phyloP scores from a whole-genome alignment of 2,797 vertebrate genomes.

The Zenarchopterus dispar region DNA sequence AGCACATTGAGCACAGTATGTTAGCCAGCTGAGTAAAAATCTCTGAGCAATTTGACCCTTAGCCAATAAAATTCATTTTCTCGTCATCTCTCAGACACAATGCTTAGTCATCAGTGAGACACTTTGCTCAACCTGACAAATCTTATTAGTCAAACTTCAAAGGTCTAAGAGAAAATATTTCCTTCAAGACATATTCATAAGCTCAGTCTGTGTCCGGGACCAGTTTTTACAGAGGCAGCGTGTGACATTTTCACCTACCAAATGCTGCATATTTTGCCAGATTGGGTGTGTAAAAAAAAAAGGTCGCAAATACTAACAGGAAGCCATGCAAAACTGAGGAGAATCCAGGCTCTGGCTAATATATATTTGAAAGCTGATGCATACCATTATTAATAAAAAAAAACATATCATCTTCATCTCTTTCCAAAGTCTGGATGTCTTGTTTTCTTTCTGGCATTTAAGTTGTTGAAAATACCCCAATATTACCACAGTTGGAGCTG shows the following conservation, averaged over 20 bases:
- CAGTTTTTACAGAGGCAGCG: constrained; percentile 14
- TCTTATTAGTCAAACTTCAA: constrained; percentile 58
- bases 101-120: constrained; percentile 63
- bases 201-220: constrained; percentile 10
- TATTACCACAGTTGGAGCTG: constrained; percentile 18
- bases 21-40: constrained; percentile 61
- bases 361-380: constrained; percentile 37
- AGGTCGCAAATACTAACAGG: neutral
- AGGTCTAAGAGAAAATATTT: constrained; percentile 48
- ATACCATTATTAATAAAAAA: constrained; percentile 15
- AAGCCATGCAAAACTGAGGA: neutral
- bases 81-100: constrained; percentile 52
- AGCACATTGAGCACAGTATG: constrained; percentile 65
- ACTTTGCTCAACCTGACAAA: constrained; percentile 53
- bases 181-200: constrained; percentile 35
- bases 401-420: constrained; percentile 36
- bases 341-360: no score
- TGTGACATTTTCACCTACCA: constrained; percentile 37
- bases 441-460: constrained; percentile 48
- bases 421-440: constrained; percentile 38
- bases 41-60: constrained; percentile 67
- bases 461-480: constrained; percentile 51
- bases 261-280: constrained; percentile 1
- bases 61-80: constrained; percentile 57
- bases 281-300: no score